Base-by-base conservation (phyloP, 2,888 invertebrate species). In the Caenorhabditis sp. region DNA sequence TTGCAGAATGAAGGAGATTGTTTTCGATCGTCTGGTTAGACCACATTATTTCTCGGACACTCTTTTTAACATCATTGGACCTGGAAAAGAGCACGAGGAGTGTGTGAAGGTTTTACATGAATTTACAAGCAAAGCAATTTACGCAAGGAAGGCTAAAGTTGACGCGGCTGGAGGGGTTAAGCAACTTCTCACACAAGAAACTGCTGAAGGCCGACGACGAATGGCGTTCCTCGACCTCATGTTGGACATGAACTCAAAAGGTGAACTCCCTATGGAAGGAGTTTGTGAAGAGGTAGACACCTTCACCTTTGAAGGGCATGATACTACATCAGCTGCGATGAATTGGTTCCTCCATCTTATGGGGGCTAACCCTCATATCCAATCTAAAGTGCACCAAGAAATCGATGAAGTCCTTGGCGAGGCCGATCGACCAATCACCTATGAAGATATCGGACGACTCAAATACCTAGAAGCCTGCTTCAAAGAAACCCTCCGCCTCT, bases 261-360 rank as follows among this genome's bases (percentile, higher is more conserved):
- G 84, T 27, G 83, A 87, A 62, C 69, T 87, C 7, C 78, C 84
- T 53, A 74, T 84, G 70, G 84, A 81, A 59, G 87, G 87, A 5
- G 77, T 87, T 60, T 83, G 84, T 38, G 87, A 87, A 70, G 87
- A 87, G 67, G 86, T 87, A 3, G 87, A 87, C 67, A 87, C 87
- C 8, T 87, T 87, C 70, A 87, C 85, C 59, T 87, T 87, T 67
- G 87, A 87, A 79, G 85, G 93, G 10, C 93, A 93, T 88, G 93
- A 93, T 86, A 93, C 93, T 10, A 93, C 93, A 0, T 92, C 93
- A 17, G 93, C 95, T 38, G 94, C 93, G 0, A 93, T 94, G 80
- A 94, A 93, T 88, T 95, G 95, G 91, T 93, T 93, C 79, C 90
- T 94, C 5, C 93, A 93, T 80, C 90, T 94, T 85, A 92, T 95